Base-by-base conservation (phyloP, 92 coral and sea anemone species). In the Zoanthus sociatus region DNA sequence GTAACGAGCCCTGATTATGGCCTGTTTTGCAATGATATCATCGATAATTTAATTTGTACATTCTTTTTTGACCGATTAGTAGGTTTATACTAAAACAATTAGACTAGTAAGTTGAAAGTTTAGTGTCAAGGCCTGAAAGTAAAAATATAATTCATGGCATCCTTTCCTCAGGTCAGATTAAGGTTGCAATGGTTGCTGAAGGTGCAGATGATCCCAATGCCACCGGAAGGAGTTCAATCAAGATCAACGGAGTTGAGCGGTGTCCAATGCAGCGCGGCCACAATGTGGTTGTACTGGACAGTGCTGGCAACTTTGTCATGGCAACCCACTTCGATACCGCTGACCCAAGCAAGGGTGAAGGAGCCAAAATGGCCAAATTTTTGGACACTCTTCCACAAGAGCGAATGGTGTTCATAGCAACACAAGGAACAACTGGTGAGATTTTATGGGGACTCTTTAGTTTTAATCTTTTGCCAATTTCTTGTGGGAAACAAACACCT, bases 371-470 rank as follows among this genome's bases (percentile, higher is more conserved):
- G 99, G 98, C 95, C 44, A 90, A 91, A 78, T 95, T 97, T 77
- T 79, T 97, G 61, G 95, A 93, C 30, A 90, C 92, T 66, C 93
- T 97, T 11, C 99, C 99, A 6, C 92, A 95, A 84, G 99, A 95
- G 73, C 88, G 99, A 88, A 93, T 97, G 82, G 99, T 97, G 33
- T 83, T 97, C 32, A 90, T 97, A 66, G 98, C 98, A 3, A 97
- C 99, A 15, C 99, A 97, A 81, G 99, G 98, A 71, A 95, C 95
- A 54, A 97, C 98, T 47, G 99, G 99, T 97, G 26, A 86, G 97
- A 31, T 9, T 37, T 37, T 37, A 37, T 37, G 42, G 42, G 42
- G 4, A 37, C 1, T 37, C 2, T 37, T 37, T 37, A 37, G 1
- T 37, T 2, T 37, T 2, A 6, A 16, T 1, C 26, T 50, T 60